Evolutionary conservation across 2,888 invertebrate species (phyloP), one percentile per base, ranked within the genome.

Genomic region (Pheosia gnoma): DNA sequence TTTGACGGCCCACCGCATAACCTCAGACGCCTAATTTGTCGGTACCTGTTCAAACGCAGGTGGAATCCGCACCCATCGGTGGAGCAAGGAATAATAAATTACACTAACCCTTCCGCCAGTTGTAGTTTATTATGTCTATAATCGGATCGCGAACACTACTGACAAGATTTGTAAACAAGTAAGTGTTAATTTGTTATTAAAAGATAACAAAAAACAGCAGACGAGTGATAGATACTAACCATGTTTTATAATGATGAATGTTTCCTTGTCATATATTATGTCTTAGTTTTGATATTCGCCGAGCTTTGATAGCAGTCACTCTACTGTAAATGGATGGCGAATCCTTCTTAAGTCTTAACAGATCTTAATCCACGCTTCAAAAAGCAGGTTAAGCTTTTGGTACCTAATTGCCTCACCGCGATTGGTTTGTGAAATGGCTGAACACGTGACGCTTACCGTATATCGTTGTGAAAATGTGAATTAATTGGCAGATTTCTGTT

Each of bases 341-440:
- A 47, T 47, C n/a, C 47, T n/a, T 4, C n/a, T 47, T n/a, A 6
- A 47, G 47, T 47, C n/a, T 47, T 5, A 47, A 47, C 47, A 47
- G 47, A 47, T 11, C 47, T 11, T 39, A 55, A 55, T 55, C 55
- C 55, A n/a, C n/a, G 55, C 39, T 13, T 4, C 6, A 39, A 13
- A 55, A 55, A 55, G 39, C 55, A 55, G 38, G 39, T 55, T 55
- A 39, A 55, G 55, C 55, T 39, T 9, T 10, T n/a, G 11, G 55
- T 9, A 13, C 59, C 52, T 59, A 65, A 60, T 65, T 65, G 59
- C 55, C 8, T 13, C 55, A 39, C 1, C 8, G n/a, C 25, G 37
- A 53, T 52, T 53, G 37, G 53, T 36, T 36, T 52, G 52, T 52
- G 7, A 5, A 52, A 13, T n/a, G 49, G 13, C 5, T 49, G 5